Evolutionary conservation across 2,797 vertebrate species (phyloP).

Genomic region (Aplochiton taeniatus): DNA sequence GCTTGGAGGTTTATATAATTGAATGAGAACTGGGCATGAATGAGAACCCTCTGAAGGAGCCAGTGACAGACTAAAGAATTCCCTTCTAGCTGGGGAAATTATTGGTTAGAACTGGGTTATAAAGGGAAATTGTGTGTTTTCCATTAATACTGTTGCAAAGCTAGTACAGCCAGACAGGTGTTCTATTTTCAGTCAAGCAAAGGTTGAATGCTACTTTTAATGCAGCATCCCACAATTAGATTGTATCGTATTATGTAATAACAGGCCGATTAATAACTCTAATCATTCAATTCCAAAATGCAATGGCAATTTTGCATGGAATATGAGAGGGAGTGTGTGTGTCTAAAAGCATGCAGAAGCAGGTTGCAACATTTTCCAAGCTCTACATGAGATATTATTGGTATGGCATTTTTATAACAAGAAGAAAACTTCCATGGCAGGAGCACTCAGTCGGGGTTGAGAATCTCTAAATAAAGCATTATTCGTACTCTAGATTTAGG

Average conservation of each 20-base stretch:
- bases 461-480: too few relatives aligned
- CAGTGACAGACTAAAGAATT: constrained; percentile 51
- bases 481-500: too few relatives aligned
- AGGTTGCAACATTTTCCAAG: too few relatives aligned
- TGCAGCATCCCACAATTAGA: too few relatives aligned
- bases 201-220: not conserved
- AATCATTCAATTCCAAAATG: too few relatives aligned
- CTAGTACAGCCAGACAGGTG: not conserved
- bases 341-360: too few relatives aligned
- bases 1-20: constrained; percentile 41
- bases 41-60: constrained; percentile 37
- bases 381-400: too few relatives aligned
- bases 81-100: constrained; percentile 64
- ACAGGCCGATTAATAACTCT: not conserved
- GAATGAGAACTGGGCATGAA: constrained; percentile 64
- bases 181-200: not conserved
- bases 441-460: too few relatives aligned
- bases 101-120: constrained; percentile 44
- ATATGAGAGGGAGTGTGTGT: too few relatives aligned
- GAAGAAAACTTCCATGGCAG: too few relatives aligned
- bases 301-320: too few relatives aligned
- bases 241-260: not conserved
- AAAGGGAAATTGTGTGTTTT: constrained; percentile 16
- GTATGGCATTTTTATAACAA: too few relatives aligned
- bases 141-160: not conserved